Base-by-base conservation (phyloP, 53 echinoderm and acorn worm genomes). In the Zoroaster sp. region DNA sequence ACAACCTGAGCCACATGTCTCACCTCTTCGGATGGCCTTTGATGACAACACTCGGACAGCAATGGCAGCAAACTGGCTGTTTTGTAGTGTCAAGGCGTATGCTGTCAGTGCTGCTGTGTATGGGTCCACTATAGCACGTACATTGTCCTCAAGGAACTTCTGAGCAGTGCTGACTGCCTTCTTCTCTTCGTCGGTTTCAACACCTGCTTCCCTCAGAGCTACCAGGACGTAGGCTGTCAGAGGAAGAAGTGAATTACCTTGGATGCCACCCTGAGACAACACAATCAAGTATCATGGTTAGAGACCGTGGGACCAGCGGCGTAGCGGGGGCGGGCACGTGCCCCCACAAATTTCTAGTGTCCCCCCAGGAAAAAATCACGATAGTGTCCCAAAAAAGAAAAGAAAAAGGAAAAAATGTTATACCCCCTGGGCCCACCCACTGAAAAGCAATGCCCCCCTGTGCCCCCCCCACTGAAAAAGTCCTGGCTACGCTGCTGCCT, bases 201-300 rank as follows among this genome's bases (percentile, higher is more conserved):
- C 53, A n/a, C 99, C 99, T 18, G 94, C 75, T 66, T 99, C 96
- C 87, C 94, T 87, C 35, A 99, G 93, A 20, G 99, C 94, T 36
- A 99, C 94, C 35, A 96, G 83, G 31, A 99, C 99, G 82, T 99
- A 96, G 63, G 96, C 99, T 5, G 99, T 99, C 68, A 99, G 91
- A 18, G 99, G 95, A 23, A 97, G 87, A 33, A 90, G 90, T 45
- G 85, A 85, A 49, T 85, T 85, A 65, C 98, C 98, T 75, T 97
- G 95, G 18, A 97, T 87, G 41, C 98, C 98, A 73, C 98, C 98
- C 98, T 97, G 78, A 54, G 14, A 74, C 14, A 18, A 12, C 21
- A 79, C 52, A 59, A n/a, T n/a, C n/a, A n/a, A n/a, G n/a, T n/a
- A n/a, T n/a, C n/a, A n/a, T n/a, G n/a, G n/a, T n/a, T n/a, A n/a